Base-by-base conservation (phyloP, 35 echinoderm and acorn worm species). In the Diadema setosum region DNA sequence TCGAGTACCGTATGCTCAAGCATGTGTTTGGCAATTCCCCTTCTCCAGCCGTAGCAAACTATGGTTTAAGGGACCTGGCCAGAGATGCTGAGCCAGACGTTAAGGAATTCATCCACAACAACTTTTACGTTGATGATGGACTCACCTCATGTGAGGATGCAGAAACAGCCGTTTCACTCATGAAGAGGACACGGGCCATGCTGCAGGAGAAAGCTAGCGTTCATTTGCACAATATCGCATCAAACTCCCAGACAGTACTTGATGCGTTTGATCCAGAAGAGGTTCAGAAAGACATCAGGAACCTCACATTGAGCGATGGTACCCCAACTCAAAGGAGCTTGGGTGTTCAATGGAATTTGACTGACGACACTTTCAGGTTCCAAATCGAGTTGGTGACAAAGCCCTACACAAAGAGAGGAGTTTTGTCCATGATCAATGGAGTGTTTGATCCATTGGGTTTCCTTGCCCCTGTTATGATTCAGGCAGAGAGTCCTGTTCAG, bases 11-110 rank as follows among this genome's bases (percentile, higher is more conserved):
- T 5, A 93, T 89, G 91, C 65, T 46, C 18, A 86, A 90, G 3
- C 92, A 94, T 34, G 30, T 90, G 24, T 94, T 94, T 65, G 87
- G 92, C 14, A 90, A 89, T 35, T 81, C 18, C 17, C 63, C 86
- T 18, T 94, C 92, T 23, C 87, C 92, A 80, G 73, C 81, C 6
- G 81, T 89, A 0, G 86, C 86, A 17, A 80, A 37, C 36, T 24
- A 18, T 37, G 84, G 33, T 32, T 48, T 82, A 24, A 42, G 41
- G 49, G 80, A 82, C 33, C 40, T 82, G 46, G 25, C 34, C 5
- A 84, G 48, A 25, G 26, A 84, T 17, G 25, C 56, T 4, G 82
- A 63, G 17, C 18, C 16, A 64, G 82, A 84, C 15, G 82, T 55
- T 24, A 55, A 5, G 24, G 8, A 30, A 4, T 83, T 83, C 42